Evolutionary conservation across 2,113 vertebrate species (phyloP).

Genomic region (Prolemur simus): DNA sequence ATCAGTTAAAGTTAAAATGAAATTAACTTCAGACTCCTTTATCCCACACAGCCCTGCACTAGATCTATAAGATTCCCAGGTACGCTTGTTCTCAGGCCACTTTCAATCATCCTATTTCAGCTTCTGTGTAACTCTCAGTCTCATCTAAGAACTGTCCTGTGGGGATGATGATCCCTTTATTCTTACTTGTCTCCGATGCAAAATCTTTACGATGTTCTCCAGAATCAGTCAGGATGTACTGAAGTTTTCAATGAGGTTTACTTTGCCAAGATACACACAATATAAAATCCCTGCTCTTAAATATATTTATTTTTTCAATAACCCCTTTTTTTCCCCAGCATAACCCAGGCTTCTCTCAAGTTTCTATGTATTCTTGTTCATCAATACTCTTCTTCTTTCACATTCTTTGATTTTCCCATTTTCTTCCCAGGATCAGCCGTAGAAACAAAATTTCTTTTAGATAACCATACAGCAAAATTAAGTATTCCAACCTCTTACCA

Average conservation of each 20-base stretch:
- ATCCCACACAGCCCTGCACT: background rate
- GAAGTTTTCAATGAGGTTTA: background rate
- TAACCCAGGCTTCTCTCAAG: background rate
- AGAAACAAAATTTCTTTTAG: constrained; percentile 7
- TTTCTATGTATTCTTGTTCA: background rate
- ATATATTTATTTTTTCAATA: background rate
- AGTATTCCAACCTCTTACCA: background rate
- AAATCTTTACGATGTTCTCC: background rate
- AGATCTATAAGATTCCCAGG: background rate
- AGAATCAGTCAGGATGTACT: background rate
- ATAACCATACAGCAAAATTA: background rate
- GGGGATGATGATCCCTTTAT: background rate
- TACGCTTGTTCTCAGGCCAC: background rate
- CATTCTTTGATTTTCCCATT: background rate
- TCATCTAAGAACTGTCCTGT: background rate
- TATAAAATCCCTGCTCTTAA: background rate
- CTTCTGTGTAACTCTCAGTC: background rate
- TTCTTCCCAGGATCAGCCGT: background rate
- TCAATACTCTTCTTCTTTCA: background rate
- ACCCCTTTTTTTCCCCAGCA: background rate
- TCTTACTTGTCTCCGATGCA: background rate
- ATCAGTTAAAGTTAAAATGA: background rate
- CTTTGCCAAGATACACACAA: background rate
- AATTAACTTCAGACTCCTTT: background rate
- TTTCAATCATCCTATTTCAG: background rate